Percentiles rank a stretch among this genome's conserved stretches.
Conservation (phyloP, 2,888 invertebrate species). For the Pteria penguin region DNA sequence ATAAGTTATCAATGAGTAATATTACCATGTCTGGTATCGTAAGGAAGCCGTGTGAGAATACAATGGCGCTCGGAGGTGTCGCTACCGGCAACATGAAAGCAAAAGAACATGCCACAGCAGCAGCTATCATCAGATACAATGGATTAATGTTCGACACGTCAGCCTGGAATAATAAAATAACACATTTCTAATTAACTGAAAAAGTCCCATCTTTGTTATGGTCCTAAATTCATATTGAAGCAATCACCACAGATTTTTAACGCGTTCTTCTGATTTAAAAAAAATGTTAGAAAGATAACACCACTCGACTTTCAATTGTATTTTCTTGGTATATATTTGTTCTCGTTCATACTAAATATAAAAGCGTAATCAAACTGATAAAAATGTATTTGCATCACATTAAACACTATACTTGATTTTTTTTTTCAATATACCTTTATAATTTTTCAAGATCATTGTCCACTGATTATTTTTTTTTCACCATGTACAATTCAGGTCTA, state of each 20-base stretch:
- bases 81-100: constrained; percentile 95
- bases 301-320: background rate
- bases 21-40: constrained; percentile 79
- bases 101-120: constrained; percentile 93
- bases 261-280: background rate
- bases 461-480: too few species aligned
- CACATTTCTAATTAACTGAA: too few species aligned
- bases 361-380: background rate
- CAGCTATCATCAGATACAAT: constrained; percentile 93
- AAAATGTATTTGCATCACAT: too few species aligned
- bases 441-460: too few species aligned
- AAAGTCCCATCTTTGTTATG: too few species aligned
- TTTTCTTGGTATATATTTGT: background rate
- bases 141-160: constrained; percentile 88
- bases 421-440: too few species aligned
- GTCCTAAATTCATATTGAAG: too few species aligned
- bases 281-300: background rate
- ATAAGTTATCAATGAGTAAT: too few species aligned
- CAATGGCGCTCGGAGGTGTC: constrained; percentile 96
- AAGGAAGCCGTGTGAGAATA: constrained; percentile 83
- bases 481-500: too few species aligned
- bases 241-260: too few species aligned
- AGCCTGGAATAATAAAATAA: constrained; percentile 83
- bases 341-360: background rate
- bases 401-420: too few species aligned